Evolutionary conservation across 2,797 vertebrate species (phyloP).

Genomic region (Danio jaintianensis): DNA sequence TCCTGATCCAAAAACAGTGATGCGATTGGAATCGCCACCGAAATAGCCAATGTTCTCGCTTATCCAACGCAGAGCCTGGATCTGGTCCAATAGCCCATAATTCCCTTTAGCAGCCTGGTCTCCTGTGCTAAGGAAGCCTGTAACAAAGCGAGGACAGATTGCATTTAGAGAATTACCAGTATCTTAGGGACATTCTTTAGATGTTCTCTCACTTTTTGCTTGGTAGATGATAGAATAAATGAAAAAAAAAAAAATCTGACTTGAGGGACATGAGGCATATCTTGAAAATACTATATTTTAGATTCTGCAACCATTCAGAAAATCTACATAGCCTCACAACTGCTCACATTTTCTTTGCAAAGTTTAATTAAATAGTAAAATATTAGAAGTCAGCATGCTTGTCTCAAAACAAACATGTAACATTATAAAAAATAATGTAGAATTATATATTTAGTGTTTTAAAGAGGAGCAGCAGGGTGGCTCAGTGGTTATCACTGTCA

Average conservation of each 20-base stretch:
- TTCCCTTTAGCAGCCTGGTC: constrained; percentile 99
- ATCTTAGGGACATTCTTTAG: no score
- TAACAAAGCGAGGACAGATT: constrained; percentile 36
- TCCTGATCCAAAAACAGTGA: constrained; percentile 97
- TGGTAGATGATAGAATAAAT: background rate
- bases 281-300: background rate
- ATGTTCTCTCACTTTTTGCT: background rate
- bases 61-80: constrained; percentile 97
- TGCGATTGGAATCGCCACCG: constrained; percentile 94
- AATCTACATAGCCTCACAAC: no score
- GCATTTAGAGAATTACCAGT: constrained; percentile 2
- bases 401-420: background rate
- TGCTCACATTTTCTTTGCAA: background rate
- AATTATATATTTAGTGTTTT: no score
- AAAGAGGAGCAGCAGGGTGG: no score
- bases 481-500: no score
- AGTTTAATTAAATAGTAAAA: no score
- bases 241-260: background rate
- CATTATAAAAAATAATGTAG: background rate
- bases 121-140: constrained; percentile 96
- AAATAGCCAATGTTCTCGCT: constrained; percentile 99
- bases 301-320: background rate
- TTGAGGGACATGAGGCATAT: background rate
- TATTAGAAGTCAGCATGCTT: background rate
- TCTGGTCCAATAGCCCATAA: constrained; percentile 97